Percentiles rank a stretch among this genome's conserved stretches.
Conservation (phyloP, 2,113 vertebrate species). For the Campylorhamphus procurvoides region DNA sequence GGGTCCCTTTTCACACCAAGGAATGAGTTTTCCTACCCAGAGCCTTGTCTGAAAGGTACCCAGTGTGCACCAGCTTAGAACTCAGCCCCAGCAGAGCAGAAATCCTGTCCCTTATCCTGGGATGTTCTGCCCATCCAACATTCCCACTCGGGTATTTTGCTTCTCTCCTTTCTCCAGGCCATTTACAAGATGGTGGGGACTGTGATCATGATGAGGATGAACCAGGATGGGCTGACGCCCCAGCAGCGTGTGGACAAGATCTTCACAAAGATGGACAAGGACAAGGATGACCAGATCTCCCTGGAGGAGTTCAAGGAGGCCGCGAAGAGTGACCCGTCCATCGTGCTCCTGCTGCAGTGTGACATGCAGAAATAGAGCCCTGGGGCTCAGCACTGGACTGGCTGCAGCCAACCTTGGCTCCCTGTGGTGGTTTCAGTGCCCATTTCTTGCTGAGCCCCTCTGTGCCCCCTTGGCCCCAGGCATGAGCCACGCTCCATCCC, state of each 20-base stretch:
- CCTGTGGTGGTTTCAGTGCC: not conserved
- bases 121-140: not conserved
- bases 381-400: not conserved
- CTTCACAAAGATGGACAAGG: conserved; percentile 99
- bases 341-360: conserved; percentile 94
- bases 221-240: conserved; percentile 94
- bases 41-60: not conserved
- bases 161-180: conserved; percentile 75
- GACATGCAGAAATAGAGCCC: conserved; percentile 94
- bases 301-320: conserved; percentile 99
- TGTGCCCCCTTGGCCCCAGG: not conserved
- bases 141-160: not conserved
- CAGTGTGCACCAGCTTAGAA: not conserved
- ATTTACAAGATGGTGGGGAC: conserved; percentile 99
- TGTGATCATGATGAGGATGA: conserved; percentile 99
- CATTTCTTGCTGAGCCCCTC: not conserved
- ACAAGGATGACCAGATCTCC: conserved; percentile 96
- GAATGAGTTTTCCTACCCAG: not conserved
- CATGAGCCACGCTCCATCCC: not conserved
- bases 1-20: not conserved
- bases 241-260: conserved; percentile 99
- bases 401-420: not conserved
- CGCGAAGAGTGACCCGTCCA: conserved; percentile 94
- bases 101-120: not conserved
- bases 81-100: not conserved